These are phyloP conservation scores for Lycopodina hypogea DNA, from an alignment of 37 sponge, comb jelly and placozoan species.

Conservation along the genomic window DNA sequence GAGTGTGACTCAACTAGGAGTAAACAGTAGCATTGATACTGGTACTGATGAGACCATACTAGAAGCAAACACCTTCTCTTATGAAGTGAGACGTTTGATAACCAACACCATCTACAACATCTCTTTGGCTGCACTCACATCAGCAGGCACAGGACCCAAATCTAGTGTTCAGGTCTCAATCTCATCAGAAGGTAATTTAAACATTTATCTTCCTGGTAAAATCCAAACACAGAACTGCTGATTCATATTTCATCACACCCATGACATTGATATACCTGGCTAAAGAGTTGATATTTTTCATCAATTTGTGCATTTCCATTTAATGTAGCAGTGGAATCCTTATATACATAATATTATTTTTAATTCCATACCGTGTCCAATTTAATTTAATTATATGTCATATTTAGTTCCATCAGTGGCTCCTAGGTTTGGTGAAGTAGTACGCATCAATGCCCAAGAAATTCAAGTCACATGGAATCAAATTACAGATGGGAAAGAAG, in stretches of 20 bases:
- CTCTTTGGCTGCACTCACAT: not conserved
- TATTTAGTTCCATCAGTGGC: constrained; percentile 15
- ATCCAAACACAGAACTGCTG: not conserved
- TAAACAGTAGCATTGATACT: not conserved
- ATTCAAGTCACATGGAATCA: constrained; percentile 15
- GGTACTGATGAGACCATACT: not conserved
- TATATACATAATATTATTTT: too few species aligned
- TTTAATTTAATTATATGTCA: not conserved
- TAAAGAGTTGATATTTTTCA: too few species aligned
- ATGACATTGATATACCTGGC: too few species aligned
- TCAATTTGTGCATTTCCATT: too few species aligned
- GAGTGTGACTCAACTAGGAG: not conserved
- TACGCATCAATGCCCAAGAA: constrained; percentile 26
- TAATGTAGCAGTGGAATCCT: too few species aligned
- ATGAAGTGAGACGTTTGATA: not conserved
- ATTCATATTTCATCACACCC: not conserved
- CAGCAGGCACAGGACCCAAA: not conserved
- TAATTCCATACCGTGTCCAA: not conserved
- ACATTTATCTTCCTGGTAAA: not conserved
- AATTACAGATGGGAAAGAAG: not conserved
- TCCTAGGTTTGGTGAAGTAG: not conserved
- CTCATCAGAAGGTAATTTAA: constrained; percentile 4
- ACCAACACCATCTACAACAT: not conserved
- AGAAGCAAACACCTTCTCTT: not conserved
- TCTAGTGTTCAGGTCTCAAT: not conserved